Conservation (phyloP, 2,797 vertebrate species). For the Siniperca undulata region DNA sequence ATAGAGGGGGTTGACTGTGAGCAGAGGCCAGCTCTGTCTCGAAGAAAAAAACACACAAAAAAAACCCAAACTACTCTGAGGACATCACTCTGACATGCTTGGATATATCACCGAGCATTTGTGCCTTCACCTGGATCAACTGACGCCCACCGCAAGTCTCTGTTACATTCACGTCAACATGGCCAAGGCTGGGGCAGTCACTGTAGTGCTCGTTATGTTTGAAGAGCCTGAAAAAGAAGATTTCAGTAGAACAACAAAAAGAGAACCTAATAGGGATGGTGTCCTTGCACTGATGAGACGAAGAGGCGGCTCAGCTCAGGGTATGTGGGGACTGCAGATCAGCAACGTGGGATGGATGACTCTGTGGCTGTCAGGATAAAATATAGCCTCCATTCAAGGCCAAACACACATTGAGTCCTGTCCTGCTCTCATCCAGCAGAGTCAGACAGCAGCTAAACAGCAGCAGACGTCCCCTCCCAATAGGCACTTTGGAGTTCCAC, state of each 20-base stretch:
- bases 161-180: constrained; percentile 78
- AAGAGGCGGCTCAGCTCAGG: constrained; percentile 64
- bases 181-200: constrained; percentile 45
- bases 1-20: constrained; percentile 54
- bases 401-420: constrained; percentile 70
- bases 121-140: constrained; percentile 51
- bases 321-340: constrained; percentile 70
- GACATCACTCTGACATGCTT: constrained; percentile 76
- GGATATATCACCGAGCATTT: constrained; percentile 53
- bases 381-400: constrained; percentile 83
- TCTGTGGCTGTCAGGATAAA: constrained; percentile 79
- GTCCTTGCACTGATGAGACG: constrained; percentile 73
- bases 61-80: constrained; percentile 56
- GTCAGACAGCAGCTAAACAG: constrained; percentile 33
- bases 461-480: constrained; percentile 62
- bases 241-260: constrained; percentile 50
- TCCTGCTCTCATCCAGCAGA: constrained; percentile 67
- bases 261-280: constrained; percentile 58
- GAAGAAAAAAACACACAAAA: constrained; percentile 33
- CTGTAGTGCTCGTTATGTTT: constrained; percentile 48
- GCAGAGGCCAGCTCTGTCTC: constrained; percentile 82
- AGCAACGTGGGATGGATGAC: constrained; percentile 72
- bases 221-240: constrained; percentile 23
- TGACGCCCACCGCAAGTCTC: constrained; percentile 42
- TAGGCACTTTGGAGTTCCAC: constrained; percentile 83